A percentile compares a stretch with the other conserved stretches of the same genome.
Conservation (phyloP, 1,140 invertebrate genomes). For the Leptinotarsa undecemlineata region DNA sequence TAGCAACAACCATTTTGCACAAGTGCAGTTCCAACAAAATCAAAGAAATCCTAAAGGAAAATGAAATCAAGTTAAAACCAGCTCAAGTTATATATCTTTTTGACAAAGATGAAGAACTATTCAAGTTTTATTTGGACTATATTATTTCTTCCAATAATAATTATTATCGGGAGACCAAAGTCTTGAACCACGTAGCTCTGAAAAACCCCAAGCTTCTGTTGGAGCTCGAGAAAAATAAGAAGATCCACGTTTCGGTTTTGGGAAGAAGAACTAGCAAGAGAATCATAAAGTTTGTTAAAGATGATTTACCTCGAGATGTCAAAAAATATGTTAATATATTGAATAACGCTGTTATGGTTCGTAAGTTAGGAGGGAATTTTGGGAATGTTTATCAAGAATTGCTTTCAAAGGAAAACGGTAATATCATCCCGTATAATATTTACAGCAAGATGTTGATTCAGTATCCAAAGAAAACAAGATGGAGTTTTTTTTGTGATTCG, state of each 20-base stretch:
- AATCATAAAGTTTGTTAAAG: slow-evolving; percentile 9
- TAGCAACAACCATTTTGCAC: slow-evolving; percentile 22
- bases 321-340: background rate
- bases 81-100: slow-evolving; percentile 28
- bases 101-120: slow-evolving; percentile 21
- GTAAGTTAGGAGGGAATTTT: slow-evolving; percentile 13
- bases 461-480: slow-evolving; percentile 20
- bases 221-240: slow-evolving; percentile 14
- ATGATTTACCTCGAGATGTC: slow-evolving; percentile 22
- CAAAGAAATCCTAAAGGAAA: background rate
- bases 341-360: slow-evolving; percentile 7
- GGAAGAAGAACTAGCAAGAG: slow-evolving; percentile 29
- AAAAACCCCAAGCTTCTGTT: slow-evolving; percentile 20
- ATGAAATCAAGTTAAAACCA: slow-evolving; percentile 11
- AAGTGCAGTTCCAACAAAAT: slow-evolving; percentile 28
- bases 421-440: background rate
- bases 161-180: background rate
- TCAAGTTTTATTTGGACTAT: slow-evolving; percentile 28
- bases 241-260: background rate
- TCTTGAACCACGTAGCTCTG: slow-evolving; percentile 23
- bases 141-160: background rate
- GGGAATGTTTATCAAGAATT: slow-evolving; percentile 1
- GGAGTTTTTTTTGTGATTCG: slow-evolving; percentile 13
- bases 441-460: background rate
- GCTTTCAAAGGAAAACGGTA: background rate